Percentiles rank a stretch among this genome's conserved stretches.
phyloP scores from a whole-genome alignment of 2,888 invertebrate species.

The Hypena proboscidalis region DNA sequence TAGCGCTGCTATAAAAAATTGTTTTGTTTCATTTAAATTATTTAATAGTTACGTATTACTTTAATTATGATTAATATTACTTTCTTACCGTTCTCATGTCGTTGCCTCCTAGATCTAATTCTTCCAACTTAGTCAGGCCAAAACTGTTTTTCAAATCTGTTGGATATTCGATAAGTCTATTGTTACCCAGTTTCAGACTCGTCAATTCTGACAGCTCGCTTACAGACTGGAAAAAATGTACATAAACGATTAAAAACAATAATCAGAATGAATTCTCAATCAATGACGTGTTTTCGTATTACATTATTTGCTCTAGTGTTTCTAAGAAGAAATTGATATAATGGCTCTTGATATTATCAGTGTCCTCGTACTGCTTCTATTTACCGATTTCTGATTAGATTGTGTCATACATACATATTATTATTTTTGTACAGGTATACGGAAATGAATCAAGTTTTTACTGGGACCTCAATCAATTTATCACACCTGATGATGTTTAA shows the following conservation, averaged over 20 bases:
- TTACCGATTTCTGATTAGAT: neutral
- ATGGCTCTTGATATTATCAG: too few species aligned
- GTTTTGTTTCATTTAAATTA: too few species aligned
- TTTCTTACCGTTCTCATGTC: constrained; percentile 73
- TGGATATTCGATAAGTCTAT: constrained; percentile 73
- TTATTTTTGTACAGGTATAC: constrained; percentile 1
- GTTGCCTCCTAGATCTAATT: constrained; percentile 78
- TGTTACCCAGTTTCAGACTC: constrained; percentile 68
- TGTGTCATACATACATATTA: too few species aligned
- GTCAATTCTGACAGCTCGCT: constrained; percentile 70
- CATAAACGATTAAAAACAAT: neutral
- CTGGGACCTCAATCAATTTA: neutral
- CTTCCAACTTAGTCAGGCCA: constrained; percentile 65
- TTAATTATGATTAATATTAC: too few species aligned
- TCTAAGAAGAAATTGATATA: too few species aligned
- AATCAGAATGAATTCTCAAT: neutral
- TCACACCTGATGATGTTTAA: neutral
- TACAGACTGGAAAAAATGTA: constrained; percentile 72
- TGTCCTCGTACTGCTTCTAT: neutral
- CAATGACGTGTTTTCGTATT: neutral
- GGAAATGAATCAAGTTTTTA: neutral
- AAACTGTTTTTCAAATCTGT: constrained; percentile 75
- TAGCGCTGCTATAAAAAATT: too few species aligned
- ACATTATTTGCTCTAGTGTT: too few species aligned
- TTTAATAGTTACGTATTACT: too few species aligned